Conservation (phyloP, 2,888 invertebrate genomes). For the Sphinx pinastri region DNA sequence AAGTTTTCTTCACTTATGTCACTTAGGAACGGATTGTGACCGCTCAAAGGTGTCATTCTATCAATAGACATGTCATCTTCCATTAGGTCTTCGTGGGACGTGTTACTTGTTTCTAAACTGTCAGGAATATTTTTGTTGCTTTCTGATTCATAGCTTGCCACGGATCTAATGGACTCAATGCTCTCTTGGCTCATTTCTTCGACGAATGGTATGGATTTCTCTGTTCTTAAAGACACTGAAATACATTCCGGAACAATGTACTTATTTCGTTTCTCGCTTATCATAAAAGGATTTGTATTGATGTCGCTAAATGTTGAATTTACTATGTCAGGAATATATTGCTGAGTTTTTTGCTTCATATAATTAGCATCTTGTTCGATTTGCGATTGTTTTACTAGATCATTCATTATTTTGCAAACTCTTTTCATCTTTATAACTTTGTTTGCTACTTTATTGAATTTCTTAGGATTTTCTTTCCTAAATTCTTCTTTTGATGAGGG, state of each 20-base stretch:
- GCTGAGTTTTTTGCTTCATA: slow-evolving; percentile 47
- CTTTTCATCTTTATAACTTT: slow-evolving; percentile 64
- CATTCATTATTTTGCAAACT: slow-evolving; percentile 63
- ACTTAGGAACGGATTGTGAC: slow-evolving; percentile 64
- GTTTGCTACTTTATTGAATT: slow-evolving; percentile 59
- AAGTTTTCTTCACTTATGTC: slow-evolving; percentile 59
- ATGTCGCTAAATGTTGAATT: slow-evolving; percentile 72
- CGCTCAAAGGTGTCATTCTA: slow-evolving; percentile 50
- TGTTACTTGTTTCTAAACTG: slow-evolving; percentile 44
- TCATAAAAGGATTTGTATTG: slow-evolving; percentile 51
- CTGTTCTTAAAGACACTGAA: slow-evolving; percentile 66
- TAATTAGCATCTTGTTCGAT: slow-evolving; percentile 38
- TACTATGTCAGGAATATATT: slow-evolving; percentile 74
- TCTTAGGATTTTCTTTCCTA: slow-evolving; percentile 37
- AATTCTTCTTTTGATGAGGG: slow-evolving; percentile 28
- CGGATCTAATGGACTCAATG: slow-evolving; percentile 4
- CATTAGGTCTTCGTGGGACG: slow-evolving; percentile 46
- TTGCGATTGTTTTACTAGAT: slow-evolving; percentile 44
- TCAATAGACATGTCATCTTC: slow-evolving; percentile 55
- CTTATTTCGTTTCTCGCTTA: slow-evolving; percentile 58
- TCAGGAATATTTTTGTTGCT: slow-evolving; percentile 39
- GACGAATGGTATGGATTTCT: slow-evolving; percentile 50
- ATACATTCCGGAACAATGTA: slow-evolving; percentile 72
- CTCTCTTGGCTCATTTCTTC: slow-evolving; percentile 29
- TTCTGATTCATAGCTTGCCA: slow-evolving; percentile 10